These are phyloP conservation scores for Chanos chanos DNA, from an alignment of 2,797 vertebrate species.

Conservation along the genomic window DNA sequence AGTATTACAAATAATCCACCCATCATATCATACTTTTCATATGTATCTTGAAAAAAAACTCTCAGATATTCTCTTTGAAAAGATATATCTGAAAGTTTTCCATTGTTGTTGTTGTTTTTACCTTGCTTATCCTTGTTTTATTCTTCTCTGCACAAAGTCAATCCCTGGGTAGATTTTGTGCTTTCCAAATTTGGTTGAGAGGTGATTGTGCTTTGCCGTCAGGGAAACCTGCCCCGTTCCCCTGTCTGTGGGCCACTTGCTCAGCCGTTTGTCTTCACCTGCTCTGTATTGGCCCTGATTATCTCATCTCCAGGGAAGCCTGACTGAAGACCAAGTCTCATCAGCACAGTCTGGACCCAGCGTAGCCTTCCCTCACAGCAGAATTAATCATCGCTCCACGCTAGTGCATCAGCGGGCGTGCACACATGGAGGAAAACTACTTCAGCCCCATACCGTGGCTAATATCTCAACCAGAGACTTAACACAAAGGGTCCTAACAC, in stretches of 20 bases:
- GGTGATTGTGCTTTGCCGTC: neutral
- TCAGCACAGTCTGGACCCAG: constrained; percentile 14
- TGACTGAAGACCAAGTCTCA: constrained; percentile 33
- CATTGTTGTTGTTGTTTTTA: too few relatives aligned
- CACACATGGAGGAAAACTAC: too few relatives aligned
- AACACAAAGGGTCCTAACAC: constrained; percentile 6
- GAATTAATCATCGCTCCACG: constrained; percentile 29
- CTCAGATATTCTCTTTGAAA: too few relatives aligned
- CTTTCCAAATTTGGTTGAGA: neutral
- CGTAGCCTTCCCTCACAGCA: constrained; percentile 12
- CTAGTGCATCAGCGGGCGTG: too few relatives aligned
- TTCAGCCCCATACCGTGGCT: constrained; percentile 5
- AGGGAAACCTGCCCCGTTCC: neutral
- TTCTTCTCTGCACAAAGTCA: too few relatives aligned
- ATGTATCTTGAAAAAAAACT: too few relatives aligned
- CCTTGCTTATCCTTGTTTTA: too few relatives aligned
- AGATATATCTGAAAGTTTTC: too few relatives aligned
- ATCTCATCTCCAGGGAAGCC: constrained; percentile 22
- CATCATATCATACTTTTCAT: too few relatives aligned
- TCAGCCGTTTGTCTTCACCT: constrained; percentile 22
- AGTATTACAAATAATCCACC: too few relatives aligned
- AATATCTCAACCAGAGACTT: constrained; percentile 5
- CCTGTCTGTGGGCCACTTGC: constrained; percentile 23
- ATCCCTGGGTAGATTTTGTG: too few relatives aligned
- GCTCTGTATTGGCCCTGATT: constrained; percentile 30